A percentile compares a stretch with the other conserved stretches of the same genome.
Conservation (phyloP, 2,113 vertebrate genomes). For the Laterallus jamaicensis region DNA sequence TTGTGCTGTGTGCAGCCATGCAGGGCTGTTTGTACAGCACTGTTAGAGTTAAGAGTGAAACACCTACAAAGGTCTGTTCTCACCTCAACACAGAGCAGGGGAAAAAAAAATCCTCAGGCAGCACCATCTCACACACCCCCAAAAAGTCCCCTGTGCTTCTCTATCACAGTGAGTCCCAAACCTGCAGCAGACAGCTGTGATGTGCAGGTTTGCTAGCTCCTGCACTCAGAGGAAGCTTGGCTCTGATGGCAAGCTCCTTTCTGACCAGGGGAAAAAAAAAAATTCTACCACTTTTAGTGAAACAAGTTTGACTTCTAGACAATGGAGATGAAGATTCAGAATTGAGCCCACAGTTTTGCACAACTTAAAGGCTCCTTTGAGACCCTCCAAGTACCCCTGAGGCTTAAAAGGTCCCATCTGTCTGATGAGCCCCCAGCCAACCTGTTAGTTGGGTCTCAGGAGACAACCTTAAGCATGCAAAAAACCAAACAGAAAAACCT, state of each 20-base stretch:
- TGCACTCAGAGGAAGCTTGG: neutral
- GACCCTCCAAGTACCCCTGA: neutral
- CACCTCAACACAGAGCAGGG: neutral
- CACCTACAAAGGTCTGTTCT: neutral
- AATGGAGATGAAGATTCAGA: neutral
- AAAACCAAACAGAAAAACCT: neutral
- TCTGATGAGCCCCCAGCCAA: neutral
- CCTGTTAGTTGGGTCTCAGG: neutral
- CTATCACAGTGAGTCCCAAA: neutral
- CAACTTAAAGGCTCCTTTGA: neutral
- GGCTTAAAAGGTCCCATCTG: neutral
- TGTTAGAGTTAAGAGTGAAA: neutral
- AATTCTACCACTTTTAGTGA: neutral
- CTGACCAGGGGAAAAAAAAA: neutral
- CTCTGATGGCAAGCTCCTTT: neutral
- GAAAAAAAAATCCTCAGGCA: too few relatives aligned
- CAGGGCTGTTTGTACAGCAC: neutral
- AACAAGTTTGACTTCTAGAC: neutral
- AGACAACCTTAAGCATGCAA: neutral
- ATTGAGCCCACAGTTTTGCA: neutral
- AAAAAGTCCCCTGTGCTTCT: neutral
- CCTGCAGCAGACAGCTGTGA: neutral
- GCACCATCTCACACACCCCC: neutral
- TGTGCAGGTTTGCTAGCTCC: neutral
- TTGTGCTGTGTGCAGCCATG: neutral